Conservation (phyloP, 2,888 invertebrate genomes). For the Eupithecia dodoneata region DNA sequence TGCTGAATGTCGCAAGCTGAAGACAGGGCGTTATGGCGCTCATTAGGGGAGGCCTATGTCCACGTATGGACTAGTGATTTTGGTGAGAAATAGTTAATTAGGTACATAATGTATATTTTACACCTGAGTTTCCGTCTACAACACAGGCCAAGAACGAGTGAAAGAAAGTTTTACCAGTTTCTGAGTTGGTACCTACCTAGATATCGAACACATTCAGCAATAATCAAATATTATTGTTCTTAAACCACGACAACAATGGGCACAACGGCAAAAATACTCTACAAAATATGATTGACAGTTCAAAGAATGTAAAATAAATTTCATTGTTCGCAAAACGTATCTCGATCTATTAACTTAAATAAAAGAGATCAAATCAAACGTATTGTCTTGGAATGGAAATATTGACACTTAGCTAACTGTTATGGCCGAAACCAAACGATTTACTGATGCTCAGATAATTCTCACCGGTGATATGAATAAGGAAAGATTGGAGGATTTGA, state of each 20-base stretch:
- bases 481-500: not conserved
- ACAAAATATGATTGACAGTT: conserved; percentile 26
- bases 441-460: conserved; percentile 11
- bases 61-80: too few relatives aligned
- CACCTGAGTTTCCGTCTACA: too few relatives aligned
- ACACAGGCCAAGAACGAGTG: not conserved
- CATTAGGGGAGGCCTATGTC: too few relatives aligned
- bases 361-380: conserved; percentile 48
- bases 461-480: not conserved
- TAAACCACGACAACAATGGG: not conserved
- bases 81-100: too few relatives aligned
- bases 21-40: too few relatives aligned
- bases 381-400: conserved; percentile 48
- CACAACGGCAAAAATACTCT: conserved; percentile 2
- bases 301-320: conserved; percentile 18
- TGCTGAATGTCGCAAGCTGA: too few relatives aligned
- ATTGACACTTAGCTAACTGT: conserved; percentile 38
- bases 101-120: too few relatives aligned
- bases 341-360: conserved; percentile 25
- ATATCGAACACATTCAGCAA: not conserved
- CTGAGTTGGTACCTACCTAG: not conserved
- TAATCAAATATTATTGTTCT: conserved; percentile 8
- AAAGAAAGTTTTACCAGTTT: not conserved
- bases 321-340: conserved; percentile 23
- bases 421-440: conserved; percentile 18